A percentile compares a stretch with the other conserved stretches of the same genome.
Conservation (phyloP, 2,797 vertebrate species). For the Galagoides demidoff region DNA sequence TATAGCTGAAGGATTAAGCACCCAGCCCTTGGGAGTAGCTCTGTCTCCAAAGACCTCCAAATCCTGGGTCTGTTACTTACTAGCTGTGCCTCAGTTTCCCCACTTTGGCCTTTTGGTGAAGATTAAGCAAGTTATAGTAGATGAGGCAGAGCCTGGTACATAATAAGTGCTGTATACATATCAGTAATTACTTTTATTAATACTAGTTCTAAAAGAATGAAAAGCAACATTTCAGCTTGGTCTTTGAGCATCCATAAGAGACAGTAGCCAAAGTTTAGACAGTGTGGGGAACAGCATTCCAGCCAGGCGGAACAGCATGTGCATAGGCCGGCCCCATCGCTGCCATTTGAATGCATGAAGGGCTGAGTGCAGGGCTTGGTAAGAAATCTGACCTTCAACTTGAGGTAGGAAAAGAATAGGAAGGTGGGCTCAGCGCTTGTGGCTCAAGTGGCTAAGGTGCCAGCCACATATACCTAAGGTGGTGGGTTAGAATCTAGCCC, state of each 20-base stretch:
- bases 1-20: neutral
- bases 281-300: neutral
- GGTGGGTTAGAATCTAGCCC: too few relatives aligned
- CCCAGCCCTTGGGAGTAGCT: neutral
- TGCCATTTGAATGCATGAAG: accelerated
- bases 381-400: neutral
- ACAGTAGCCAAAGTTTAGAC: neutral
- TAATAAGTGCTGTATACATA: neutral
- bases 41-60: too few relatives aligned
- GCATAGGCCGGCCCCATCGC: accelerated
- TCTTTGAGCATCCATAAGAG: neutral
- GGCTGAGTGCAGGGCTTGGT: neutral
- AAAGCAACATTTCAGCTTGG: neutral
- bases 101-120: neutral
- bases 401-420: neutral
- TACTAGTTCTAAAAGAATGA: neutral
- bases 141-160: neutral
- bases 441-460: too few relatives aligned
- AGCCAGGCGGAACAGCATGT: neutral
- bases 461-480: too few relatives aligned
- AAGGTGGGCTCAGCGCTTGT: too few relatives aligned
- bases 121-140: neutral
- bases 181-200: neutral
- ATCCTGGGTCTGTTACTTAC: neutral
- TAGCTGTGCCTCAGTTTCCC: neutral